Evolutionary conservation across 2,888 invertebrate genomes (phyloP), one percentile per base, ranked within the genome.

Genomic region (Megastigmus dorsalis): DNA sequence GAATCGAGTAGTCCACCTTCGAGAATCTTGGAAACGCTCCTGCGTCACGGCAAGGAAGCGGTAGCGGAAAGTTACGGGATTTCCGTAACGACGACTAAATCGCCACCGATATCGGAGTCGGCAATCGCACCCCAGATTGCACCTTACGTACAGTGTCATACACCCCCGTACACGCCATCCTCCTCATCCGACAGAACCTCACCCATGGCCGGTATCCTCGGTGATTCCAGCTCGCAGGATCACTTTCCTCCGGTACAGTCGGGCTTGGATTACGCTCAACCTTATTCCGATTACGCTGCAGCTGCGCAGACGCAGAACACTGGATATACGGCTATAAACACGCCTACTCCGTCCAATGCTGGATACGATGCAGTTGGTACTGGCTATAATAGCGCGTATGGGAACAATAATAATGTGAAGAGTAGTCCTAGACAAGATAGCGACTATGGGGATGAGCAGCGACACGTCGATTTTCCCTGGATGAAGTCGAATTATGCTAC

Each of bases 31-130:
- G 84, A 85, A 75, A 79, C 81, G 0, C 73, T 83, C 0, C 60
- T 86, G 13, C 79, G 82, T 0, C 84, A 83, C 7, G 86, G 85
- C 0, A 86, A 81, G 28, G 79, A 84, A 0, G 81, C 82, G 1
- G 45, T 81, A 0, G 43, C 60, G 10, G 81, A 84, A 5, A 67
- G 65, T 33, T 84, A 83, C 63, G 30, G n/a, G 7, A 30, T 23
- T 26, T 26, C 26, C 43, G 48, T n/a, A n/a, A n/a, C n/a, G n/a
- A n/a, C n/a, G 1, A 18, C 20, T 33, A 20, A 23, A 30, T 9
- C 54, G 4, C n/a, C 7, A 5, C 60, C 72, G 9, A n/a, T 69
- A 54, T 28, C 45, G 66, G 33, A 28, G 13, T 20, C 23, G 38
- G 7, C 69, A 50, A 28, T 20, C 63, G 3, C 1, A 3, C 0